Evolutionary conservation across 2,888 invertebrate genomes (phyloP), one percentile per base, ranked within the genome.

Genomic region (Microdon myrmicae): DNA sequence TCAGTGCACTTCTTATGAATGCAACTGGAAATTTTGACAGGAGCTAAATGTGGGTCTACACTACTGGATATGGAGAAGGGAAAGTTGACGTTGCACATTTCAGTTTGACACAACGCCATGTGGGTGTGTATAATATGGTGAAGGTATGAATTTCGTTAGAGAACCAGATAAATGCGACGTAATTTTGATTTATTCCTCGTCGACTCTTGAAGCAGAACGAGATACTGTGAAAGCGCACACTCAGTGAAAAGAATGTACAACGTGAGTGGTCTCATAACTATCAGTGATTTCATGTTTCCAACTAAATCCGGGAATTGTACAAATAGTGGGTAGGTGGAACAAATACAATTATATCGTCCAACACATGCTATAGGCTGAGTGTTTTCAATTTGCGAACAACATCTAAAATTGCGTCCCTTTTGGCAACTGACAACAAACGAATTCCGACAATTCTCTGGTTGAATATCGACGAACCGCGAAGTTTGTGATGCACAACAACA

Each of bases 161-260:
- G n/a, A n/a, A n/a, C n/a, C n/a, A n/a, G n/a, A n/a, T n/a, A 49
- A 51, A 56, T 56, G 45, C 56, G 56, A 51, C 45, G 45, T 56
- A 51, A 26, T n/a, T n/a, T n/a, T n/a, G n/a, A n/a, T 13, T 48
- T 49, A 32, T 44, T 29, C 34, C 7, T 49, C 9, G 44, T 39
- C 22, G n/a, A 44, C 17, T 22, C 26, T 10, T 25, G 14, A 32
- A 12, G 12, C 17, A 44, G 43, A 43, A 25, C 38, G 25, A 16
- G 34, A 16, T 14, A 23, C 22, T 7, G 1, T 25, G 10, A 51
- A 39, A 45, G 60, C 60, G 60, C 60, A 55, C 19, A 48, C 43
- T 23, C 59, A 4, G 14, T 17, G 12, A 44, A 41, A 45, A n/a
- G n/a, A n/a, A 41, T 9, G 9, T n/a, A 34, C 12, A 10, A 26